Base-by-base conservation (phyloP, 30 jellyfish, hydroid and myxozoan species). In the Aurelia sp. region DNA sequence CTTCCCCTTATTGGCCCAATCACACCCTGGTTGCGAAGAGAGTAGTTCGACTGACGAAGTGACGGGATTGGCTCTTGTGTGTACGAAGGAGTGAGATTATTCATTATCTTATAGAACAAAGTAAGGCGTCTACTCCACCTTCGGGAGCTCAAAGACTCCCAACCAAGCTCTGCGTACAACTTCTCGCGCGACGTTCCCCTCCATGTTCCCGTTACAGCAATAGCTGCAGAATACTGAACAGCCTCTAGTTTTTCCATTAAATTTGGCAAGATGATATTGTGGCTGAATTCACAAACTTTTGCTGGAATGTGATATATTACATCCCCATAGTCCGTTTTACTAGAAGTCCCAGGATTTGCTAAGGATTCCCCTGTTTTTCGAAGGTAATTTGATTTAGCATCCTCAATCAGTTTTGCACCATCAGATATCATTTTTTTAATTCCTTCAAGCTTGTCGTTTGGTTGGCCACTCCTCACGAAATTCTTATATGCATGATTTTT, bases 21-120 rank as follows among this genome's bases (percentile, higher is more conserved):
- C n/a, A 44, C 81, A 73, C 2, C 85, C 85, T 73, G 85, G 50
- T 73, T 73, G 85, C 85, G 50, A 73, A 73, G 85, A 73, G 85
- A 73, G 85, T 73, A 48, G 16, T 30, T 16, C 66, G 72, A 73
- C 85, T 73, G 85, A 35, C 50, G 78, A 19, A 18, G 85, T 16
- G 85, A 30, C 50, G 74, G 85, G 59, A 73, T 73, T 73, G 85
- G 85, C 57, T 73, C 66, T 15, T 35, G 41, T 35, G 85, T 73
- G 31, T 73, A 55, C 59, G 48, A 35, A 55, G 85, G 85, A 30
- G 85, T 73, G 85, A 73, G 85, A 48, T 73, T 73, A 48, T 73
- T 70, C 50, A 73, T n/a, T n/a, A 73, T n/a, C 59, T 73, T 22
- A 48, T 73, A 50, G 59, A 27, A 27, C 33, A 27, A 27, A 27